Conservation (phyloP, 23 tunicate species). For the Pegea sp. region DNA sequence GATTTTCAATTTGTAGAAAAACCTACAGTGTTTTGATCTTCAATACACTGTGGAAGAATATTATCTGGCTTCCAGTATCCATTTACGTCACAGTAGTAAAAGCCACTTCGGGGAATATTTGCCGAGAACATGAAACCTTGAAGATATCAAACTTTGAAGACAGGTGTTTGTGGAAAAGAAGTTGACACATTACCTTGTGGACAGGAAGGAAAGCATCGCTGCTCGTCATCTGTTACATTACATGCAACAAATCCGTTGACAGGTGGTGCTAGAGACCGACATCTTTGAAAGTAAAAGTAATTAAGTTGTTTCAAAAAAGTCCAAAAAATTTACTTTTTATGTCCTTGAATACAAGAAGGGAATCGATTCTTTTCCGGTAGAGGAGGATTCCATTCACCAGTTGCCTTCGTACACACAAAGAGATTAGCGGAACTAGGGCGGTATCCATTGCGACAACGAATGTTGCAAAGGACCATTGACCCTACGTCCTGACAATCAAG, state of each 20-base stretch:
- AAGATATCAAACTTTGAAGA: neutral
- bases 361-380: conserved; percentile 35
- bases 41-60: conserved; percentile 52
- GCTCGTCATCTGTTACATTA: conserved; percentile 86
- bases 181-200: conserved; percentile 80
- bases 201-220: conserved; percentile 79
- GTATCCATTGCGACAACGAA: conserved; percentile 42
- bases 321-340: conserved; percentile 45
- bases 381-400: conserved; percentile 75
- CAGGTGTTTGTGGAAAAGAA: neutral
- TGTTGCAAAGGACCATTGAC: conserved; percentile 30
- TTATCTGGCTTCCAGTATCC: conserved; percentile 74
- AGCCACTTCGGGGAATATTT: conserved; percentile 45
- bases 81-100: conserved; percentile 33
- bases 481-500: conserved; percentile 34
- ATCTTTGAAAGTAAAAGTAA: too few relatives aligned
- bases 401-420: conserved; percentile 52
- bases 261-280: conserved; percentile 55
- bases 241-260: conserved; percentile 77
- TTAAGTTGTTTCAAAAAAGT: too few relatives aligned
- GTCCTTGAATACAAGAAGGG: conserved; percentile 52
- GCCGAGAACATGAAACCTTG: conserved; percentile 51
- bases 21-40: conserved; percentile 61
- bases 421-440: conserved; percentile 29
- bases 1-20: neutral